Conservation (phyloP, 2,113 vertebrate species). For the Cinclus cinclus region DNA sequence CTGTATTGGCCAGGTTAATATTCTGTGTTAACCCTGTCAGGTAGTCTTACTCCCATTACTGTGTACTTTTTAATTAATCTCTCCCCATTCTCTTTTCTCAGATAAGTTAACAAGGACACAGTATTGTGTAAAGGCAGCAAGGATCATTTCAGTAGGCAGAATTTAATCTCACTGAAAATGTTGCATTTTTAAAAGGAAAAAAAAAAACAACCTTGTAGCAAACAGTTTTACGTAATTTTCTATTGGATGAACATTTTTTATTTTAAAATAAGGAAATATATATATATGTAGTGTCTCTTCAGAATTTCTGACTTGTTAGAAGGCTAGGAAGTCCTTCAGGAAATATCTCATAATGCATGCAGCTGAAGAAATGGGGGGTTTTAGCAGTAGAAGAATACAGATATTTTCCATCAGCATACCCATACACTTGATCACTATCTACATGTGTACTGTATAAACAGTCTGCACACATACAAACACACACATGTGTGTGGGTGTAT, state of each 20-base stretch:
- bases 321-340: background rate
- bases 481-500: background rate
- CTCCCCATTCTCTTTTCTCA: background rate
- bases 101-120: background rate
- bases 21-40: background rate
- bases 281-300: background rate
- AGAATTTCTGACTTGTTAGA: background rate
- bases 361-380: rapidly evolving
- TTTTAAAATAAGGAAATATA: background rate
- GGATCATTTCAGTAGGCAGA: background rate
- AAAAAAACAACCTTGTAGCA: background rate
- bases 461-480: background rate
- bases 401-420: background rate
- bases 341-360: background rate
- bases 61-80: background rate
- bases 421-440: background rate
- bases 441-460: background rate
- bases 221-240: background rate
- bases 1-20: background rate
- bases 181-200: background rate
- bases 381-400: background rate
- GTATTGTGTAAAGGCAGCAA: background rate
- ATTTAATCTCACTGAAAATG: background rate
- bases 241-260: background rate
- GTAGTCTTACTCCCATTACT: background rate